A percentile compares a stretch with the other conserved stretches of the same genome.
Evolutionary conservation across 1,140 invertebrate species (phyloP).

Genomic region (Musca domestica): DNA sequence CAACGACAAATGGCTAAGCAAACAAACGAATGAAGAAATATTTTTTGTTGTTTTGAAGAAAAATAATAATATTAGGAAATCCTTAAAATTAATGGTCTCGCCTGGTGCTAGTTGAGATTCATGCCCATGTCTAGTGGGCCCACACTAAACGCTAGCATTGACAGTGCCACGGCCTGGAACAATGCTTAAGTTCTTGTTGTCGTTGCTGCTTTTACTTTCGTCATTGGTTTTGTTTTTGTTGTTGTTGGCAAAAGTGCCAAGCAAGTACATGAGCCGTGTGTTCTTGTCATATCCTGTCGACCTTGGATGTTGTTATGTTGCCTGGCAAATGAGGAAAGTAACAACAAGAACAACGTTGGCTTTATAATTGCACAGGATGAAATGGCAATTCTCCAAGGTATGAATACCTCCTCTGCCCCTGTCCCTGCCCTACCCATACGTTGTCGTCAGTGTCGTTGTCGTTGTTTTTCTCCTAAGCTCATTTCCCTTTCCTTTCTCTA

Average conservation of each 20-base stretch:
- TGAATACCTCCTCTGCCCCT: not conserved
- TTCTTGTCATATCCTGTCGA: constrained; percentile 15
- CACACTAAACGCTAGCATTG: not conserved
- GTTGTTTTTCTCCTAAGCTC: constrained; percentile 4
- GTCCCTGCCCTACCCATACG: not conserved
- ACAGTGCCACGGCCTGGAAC: not conserved
- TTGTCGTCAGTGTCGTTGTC: too few relatives aligned
- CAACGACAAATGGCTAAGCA: not conserved
- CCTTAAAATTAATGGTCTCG: constrained; percentile 21
- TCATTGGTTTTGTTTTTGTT: not conserved
- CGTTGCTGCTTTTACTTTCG: not conserved
- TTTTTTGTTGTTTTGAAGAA: not conserved
- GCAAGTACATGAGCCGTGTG: not conserved
- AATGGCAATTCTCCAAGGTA: constrained; percentile 8
- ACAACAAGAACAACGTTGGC: too few relatives aligned
- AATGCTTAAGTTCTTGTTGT: not conserved
- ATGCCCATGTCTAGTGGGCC: too few relatives aligned
- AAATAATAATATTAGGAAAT: constrained; percentile 19
- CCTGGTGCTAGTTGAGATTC: constrained; percentile 9
- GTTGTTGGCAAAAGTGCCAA: not conserved
- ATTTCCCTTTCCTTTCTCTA: not conserved
- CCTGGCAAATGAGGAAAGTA: too few relatives aligned
- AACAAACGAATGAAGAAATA: not conserved
- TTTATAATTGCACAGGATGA: too few relatives aligned
- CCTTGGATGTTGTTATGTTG: not conserved